A percentile compares a stretch with the other conserved stretches of the same genome.
These are phyloP conservation scores for Teleiodes luculella DNA, from an alignment of 2,888 invertebrate species.

Conservation along the genomic window DNA sequence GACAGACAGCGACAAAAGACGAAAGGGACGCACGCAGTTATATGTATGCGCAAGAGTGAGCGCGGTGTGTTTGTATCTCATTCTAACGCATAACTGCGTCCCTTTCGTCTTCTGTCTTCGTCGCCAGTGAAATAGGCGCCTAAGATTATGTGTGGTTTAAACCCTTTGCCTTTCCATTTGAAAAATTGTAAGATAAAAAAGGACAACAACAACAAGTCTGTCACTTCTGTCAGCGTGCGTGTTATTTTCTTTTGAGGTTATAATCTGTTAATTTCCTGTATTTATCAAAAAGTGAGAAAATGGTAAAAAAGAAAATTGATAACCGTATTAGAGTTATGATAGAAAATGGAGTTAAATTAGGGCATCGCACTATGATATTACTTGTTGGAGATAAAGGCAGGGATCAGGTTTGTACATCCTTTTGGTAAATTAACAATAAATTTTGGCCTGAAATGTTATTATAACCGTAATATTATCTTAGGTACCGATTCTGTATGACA, in stretches of 20 bases:
- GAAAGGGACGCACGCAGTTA: no score
- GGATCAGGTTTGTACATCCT: slow-evolving; percentile 85
- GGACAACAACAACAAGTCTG: neutral
- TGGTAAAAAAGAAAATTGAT: slow-evolving; percentile 97
- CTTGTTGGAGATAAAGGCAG: slow-evolving; percentile 96
- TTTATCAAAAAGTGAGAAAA: slow-evolving; percentile 58
- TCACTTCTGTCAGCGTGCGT: slow-evolving; percentile 15
- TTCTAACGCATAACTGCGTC: no score
- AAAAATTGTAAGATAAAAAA: neutral
- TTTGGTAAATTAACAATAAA: neutral
- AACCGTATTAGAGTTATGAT: slow-evolving; percentile 96
- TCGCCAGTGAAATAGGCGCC: no score
- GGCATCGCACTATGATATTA: slow-evolving; percentile 96
- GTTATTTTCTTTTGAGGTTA: slow-evolving; percentile 44
- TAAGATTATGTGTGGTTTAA: no score
- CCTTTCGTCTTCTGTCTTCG: no score
- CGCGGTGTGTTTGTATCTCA: no score
- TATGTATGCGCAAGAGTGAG: no score
- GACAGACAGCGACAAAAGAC: no score
- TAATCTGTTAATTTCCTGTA: no score
- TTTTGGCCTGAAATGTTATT: neutral
- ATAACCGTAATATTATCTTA: slow-evolving; percentile 40
- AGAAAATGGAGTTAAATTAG: slow-evolving; percentile 95
- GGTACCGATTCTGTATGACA: slow-evolving; percentile 98
- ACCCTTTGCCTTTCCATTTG: no score